Percentiles rank a stretch among this genome's conserved stretches.
Conservation (phyloP, 2,888 invertebrate species). For the Ferdinandea cuprea region DNA sequence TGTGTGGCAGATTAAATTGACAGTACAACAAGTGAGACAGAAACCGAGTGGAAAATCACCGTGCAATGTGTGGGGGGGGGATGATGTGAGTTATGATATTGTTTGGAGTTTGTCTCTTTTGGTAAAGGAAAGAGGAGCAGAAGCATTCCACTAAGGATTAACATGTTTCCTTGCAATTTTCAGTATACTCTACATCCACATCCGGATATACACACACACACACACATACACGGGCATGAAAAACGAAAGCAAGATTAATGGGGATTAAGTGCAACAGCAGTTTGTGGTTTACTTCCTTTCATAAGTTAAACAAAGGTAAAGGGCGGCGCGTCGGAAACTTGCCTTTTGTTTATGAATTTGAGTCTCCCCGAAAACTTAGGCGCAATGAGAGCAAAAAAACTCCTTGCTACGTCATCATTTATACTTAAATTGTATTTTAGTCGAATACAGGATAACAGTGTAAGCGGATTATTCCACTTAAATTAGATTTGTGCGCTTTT, state of each 20-base stretch:
- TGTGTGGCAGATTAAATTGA: constrained; percentile 73
- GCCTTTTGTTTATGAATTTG: constrained; percentile 70
- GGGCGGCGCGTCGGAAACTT: neutral
- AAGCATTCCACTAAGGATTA: constrained; percentile 64
- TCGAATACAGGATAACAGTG: constrained; percentile 67
- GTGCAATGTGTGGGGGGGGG: neutral
- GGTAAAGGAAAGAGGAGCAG: constrained; percentile 7
- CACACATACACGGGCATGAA: constrained; percentile 21
- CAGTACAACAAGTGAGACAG: constrained; percentile 68
- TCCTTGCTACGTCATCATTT: constrained; percentile 65
- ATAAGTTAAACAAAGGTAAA: constrained; percentile 41
- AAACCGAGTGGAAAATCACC: constrained; percentile 8
- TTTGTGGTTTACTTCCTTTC: constrained; percentile 62
- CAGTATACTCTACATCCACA: constrained; percentile 52
- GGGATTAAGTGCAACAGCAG: constrained; percentile 73
- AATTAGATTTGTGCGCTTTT: constrained; percentile 72
- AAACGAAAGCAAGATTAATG: constrained; percentile 73
- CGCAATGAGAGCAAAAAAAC: constrained; percentile 15
- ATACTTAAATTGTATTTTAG: constrained; percentile 74
- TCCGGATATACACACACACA: no score
- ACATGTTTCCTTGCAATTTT: constrained; percentile 73
- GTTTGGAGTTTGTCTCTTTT: constrained; percentile 66
- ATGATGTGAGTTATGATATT: constrained; percentile 65
- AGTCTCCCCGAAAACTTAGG: constrained; percentile 33
- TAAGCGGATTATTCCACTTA: constrained; percentile 75